Base-by-base conservation (phyloP, 2,797 vertebrate genomes). In the Leuciscus waleckii region DNA sequence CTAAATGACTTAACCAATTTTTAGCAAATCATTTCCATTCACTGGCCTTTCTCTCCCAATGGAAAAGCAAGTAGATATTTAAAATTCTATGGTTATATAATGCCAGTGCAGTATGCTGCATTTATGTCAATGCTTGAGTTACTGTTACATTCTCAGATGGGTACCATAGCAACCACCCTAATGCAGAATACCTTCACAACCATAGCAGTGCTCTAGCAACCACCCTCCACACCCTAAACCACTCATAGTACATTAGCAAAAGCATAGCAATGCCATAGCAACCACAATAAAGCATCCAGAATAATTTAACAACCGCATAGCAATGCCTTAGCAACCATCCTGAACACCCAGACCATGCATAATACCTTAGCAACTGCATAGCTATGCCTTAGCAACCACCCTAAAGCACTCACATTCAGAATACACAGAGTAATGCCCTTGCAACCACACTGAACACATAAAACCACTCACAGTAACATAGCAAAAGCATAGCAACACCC, bases 51-150 rank as follows among this genome's bases (percentile, higher is more conserved):
- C 63, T 65, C 32, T 58, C 14, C 23, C 39, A 71, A 35, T 81
- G 37, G 56, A 26, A 75, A 65, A 61, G 41, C 67, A 43, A 19
- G 29, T 23, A 74, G 54, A 70, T 81, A 65, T 79, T 21, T 39
- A 21, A 23, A 35, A 73, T 63, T 35, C 11, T 46, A 43, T 43
- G 39, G 10, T 16, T 32, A 61, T 51, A 37, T 81, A 77, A 71
- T 70, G 35, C 70, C 41, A 81, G 85, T 76, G 39, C 39, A 16
- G 29, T 35, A 76, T 54, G 73, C 17, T 21, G 78, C 6, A 46
- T 76, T 80, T 68, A 56, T 39, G 39, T 87, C 77, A 81, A 56
- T 39, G 39, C 41, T 85, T 84, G 69, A 67, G 26, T 81, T 46
- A 56, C 7, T 37, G 65, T 74, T 46, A 29, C 70, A 78, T 43